Evolutionary conservation across 2,113 vertebrate species (phyloP).

Genomic region (Salvator merianae): DNA sequence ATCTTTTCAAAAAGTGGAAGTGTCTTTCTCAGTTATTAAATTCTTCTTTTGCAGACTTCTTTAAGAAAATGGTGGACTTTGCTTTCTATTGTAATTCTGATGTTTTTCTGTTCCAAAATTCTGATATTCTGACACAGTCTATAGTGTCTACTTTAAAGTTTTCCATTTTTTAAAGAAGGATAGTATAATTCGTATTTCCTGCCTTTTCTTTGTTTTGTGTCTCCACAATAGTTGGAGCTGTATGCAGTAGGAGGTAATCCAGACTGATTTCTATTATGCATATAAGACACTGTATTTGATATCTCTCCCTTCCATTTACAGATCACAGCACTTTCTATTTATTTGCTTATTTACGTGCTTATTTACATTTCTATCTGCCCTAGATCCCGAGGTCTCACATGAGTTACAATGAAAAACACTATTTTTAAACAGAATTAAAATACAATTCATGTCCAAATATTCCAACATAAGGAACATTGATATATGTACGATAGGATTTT

Average conservation of each 20-base stretch:
- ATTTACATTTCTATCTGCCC: neutral
- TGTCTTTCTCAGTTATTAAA: neutral
- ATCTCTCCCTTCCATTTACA: constrained; percentile 1
- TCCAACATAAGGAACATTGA: too few species aligned
- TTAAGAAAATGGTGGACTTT: neutral
- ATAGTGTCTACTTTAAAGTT: too few species aligned
- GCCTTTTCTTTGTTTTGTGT: neutral
- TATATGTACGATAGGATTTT: too few species aligned
- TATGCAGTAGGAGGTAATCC: neutral
- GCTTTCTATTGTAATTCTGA: neutral
- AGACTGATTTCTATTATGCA: neutral
- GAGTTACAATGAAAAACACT: too few species aligned
- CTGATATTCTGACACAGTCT: neutral
- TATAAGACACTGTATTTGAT: neutral
- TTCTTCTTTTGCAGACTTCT: neutral
- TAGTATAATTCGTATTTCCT: neutral
- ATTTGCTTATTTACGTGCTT: neutral
- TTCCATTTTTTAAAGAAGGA: too few species aligned
- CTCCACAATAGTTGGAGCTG: neutral
- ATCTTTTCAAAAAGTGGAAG: neutral
- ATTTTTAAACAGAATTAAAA: too few species aligned
- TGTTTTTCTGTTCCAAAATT: neutral
- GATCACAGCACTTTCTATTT: neutral
- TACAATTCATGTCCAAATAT: too few species aligned
- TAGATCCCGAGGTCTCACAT: too few species aligned